Evolutionary conservation across 2,888 invertebrate species (phyloP).

Genomic region (Nomada ruficornis): DNA sequence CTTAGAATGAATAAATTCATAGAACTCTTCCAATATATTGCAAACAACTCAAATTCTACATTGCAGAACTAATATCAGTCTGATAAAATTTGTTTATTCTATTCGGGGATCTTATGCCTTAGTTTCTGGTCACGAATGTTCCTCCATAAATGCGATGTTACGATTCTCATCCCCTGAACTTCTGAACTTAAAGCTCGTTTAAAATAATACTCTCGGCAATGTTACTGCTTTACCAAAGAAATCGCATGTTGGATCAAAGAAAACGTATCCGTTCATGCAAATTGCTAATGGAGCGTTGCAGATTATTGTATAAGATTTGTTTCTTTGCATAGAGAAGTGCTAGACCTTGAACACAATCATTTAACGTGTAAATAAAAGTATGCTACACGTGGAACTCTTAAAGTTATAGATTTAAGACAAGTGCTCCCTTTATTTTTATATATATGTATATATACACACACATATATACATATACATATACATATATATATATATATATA

Average conservation of each 20-base stretch:
- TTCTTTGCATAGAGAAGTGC: conserved; percentile 34
- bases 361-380: conserved; percentile 40
- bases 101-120: conserved; percentile 53
- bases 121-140: conserved; percentile 54
- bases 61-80: conserved; percentile 66
- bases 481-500: conserved; percentile 27
- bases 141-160: conserved; percentile 61
- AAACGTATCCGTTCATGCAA: conserved; percentile 8
- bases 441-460: conserved; percentile 29
- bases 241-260: conserved; percentile 26
- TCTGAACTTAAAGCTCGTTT: conserved; percentile 21
- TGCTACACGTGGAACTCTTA: conserved; percentile 20
- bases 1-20: conserved; percentile 41
- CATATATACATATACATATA: conserved; percentile 5
- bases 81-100: conserved; percentile 61
- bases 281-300: conserved; percentile 24
- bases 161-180: conserved; percentile 42
- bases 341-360: conserved; percentile 55
- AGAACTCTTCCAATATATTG: conserved; percentile 50
- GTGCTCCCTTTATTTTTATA: conserved; percentile 41
- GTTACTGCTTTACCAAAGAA: conserved; percentile 33
- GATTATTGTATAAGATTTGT: conserved; percentile 34
- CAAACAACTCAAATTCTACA: conserved; percentile 52
- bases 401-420: conserved; percentile 31
- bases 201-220: conserved; percentile 40